These are phyloP conservation scores for Caenorhabditis sulstoni DNA, from an alignment of 2,888 invertebrate genomes.

Conservation along the genomic window DNA sequence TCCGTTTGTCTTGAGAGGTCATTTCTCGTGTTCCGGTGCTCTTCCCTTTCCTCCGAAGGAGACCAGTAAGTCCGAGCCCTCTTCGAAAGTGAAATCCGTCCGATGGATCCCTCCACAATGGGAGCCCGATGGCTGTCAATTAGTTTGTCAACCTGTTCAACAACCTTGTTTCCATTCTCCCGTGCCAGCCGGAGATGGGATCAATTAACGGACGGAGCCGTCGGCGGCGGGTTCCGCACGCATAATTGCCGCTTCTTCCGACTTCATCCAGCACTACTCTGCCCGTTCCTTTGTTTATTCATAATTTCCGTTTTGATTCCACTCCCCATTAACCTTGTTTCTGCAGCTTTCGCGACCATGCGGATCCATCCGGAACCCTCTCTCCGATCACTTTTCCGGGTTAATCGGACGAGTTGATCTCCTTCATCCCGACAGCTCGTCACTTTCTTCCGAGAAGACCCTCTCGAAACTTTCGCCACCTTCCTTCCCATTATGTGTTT, in stretches of 20 bases:
- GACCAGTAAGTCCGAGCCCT: neutral
- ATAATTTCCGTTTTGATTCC: slow-evolving; percentile 35
- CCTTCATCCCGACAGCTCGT: slow-evolving; percentile 27
- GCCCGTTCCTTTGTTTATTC: slow-evolving; percentile 22
- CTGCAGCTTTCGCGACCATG: slow-evolving; percentile 13
- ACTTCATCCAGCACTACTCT: slow-evolving; percentile 11
- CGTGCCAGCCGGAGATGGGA: slow-evolving; percentile 42
- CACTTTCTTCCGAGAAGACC: slow-evolving; percentile 30
- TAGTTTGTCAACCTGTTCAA: slow-evolving; percentile 11
- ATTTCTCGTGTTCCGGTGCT: slow-evolving; percentile 2
- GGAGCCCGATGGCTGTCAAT: slow-evolving; percentile 6
- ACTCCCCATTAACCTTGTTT: slow-evolving; percentile 34
- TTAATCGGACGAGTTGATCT: slow-evolving; percentile 26
- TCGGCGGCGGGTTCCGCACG: neutral
- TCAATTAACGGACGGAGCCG: slow-evolving; percentile 47
- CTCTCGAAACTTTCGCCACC: slow-evolving; percentile 25
- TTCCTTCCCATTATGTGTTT: slow-evolving; percentile 27
- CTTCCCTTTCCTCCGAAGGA: neutral
- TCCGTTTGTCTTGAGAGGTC: slow-evolving; percentile 24
- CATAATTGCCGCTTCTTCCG: slow-evolving; percentile 26
- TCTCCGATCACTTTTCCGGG: slow-evolving; percentile 10
- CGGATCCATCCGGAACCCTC: slow-evolving; percentile 9
- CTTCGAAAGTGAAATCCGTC: neutral
- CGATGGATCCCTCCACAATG: neutral
- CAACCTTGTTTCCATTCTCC: slow-evolving; percentile 9